Conservation (phyloP, 1,140 invertebrate genomes). For the Heliconius hermathena region DNA sequence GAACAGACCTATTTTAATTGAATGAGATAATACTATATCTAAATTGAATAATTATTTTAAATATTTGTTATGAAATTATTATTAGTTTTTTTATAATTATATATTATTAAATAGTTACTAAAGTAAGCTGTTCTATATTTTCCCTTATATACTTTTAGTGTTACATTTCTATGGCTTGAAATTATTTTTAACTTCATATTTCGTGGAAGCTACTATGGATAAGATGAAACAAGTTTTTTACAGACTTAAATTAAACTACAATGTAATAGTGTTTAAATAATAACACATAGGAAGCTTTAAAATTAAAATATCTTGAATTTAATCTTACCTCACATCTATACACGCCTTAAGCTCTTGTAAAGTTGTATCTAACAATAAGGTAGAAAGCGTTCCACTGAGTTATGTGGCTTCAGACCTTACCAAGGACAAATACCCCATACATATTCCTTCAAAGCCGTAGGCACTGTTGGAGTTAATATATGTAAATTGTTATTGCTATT, state of each 20-base stretch:
- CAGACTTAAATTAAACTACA: neutral
- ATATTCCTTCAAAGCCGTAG: constrained; percentile 42
- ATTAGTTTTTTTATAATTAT: neutral
- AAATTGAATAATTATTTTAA: neutral
- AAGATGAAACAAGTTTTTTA: neutral
- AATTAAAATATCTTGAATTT: constrained; percentile 1
- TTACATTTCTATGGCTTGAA: too few relatives aligned
- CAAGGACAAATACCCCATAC: constrained; percentile 44
- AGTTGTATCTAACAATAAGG: constrained; percentile 29
- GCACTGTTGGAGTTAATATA: constrained; percentile 58
- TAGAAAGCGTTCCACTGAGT: constrained; percentile 35
- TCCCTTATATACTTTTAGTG: too few relatives aligned
- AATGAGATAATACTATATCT: neutral
- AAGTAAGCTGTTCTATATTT: too few relatives aligned
- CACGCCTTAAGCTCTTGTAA: constrained; percentile 32
- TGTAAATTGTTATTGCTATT: constrained; percentile 58
- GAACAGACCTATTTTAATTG: neutral
- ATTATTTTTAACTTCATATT: too few relatives aligned
- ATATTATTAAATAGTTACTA: too few relatives aligned
- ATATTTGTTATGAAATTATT: neutral
- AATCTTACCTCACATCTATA: neutral
- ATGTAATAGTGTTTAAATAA: neutral
- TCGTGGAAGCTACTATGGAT: too few relatives aligned
- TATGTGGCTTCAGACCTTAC: constrained; percentile 33
- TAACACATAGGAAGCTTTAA: neutral